These are phyloP conservation scores for Cherax destructor DNA, from an alignment of 1,140 invertebrate species.

Conservation along the genomic window DNA sequence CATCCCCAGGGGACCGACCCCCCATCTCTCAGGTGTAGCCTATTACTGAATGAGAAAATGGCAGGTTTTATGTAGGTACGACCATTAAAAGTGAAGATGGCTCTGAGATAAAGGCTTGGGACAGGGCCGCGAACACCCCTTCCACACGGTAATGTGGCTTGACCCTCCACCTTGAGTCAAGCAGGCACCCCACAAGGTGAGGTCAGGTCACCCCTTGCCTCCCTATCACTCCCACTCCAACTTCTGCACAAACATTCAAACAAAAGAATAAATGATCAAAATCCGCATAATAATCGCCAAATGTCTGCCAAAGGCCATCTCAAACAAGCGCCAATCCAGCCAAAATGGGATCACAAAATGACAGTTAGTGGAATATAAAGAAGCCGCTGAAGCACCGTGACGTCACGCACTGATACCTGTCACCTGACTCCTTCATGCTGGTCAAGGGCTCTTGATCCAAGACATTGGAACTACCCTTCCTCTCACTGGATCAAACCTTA, in stretches of 20 bases:
- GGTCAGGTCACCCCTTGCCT: background rate
- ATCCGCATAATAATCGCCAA: too few relatives aligned
- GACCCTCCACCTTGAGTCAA: conserved; percentile 19
- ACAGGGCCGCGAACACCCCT: conserved; percentile 32
- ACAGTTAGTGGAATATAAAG: too few relatives aligned
- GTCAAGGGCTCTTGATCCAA: too few relatives aligned
- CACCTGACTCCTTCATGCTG: too few relatives aligned
- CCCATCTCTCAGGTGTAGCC: conserved; percentile 44
- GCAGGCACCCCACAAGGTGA: background rate
- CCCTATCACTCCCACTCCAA: background rate
- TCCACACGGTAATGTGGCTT: conserved; percentile 35
- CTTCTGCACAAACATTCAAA: background rate
- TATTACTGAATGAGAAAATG: conserved; percentile 58
- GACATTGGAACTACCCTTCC: too few relatives aligned
- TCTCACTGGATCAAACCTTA: too few relatives aligned
- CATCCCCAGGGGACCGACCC: conserved; percentile 45
- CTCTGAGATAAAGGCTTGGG: conserved; percentile 10
- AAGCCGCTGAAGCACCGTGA: too few relatives aligned
- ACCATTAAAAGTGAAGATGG: conserved; percentile 54
- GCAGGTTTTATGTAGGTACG: conserved; percentile 51
- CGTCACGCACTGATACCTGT: too few relatives aligned
- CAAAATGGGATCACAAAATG: too few relatives aligned
- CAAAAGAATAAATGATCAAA: too few relatives aligned
- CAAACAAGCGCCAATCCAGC: too few relatives aligned
- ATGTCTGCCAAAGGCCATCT: too few relatives aligned